Evolutionary conservation across 2,113 vertebrate species (phyloP).

Genomic region (Nyctibius bracteatus): DNA sequence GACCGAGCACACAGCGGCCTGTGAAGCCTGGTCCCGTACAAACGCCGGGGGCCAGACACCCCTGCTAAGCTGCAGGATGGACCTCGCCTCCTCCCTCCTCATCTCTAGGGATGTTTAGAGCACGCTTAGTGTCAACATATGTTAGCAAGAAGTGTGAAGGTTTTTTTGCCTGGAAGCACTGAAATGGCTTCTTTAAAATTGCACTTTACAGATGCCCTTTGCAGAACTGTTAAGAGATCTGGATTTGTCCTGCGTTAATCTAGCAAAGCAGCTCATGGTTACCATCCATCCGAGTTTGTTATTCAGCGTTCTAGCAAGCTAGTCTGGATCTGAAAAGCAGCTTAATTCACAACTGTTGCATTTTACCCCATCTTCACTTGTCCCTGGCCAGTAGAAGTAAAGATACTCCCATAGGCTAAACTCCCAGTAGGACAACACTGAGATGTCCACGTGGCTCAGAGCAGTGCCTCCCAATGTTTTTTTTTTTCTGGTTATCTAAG

Average conservation of each 20-base stretch:
- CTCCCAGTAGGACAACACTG: not conserved
- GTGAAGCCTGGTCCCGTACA: not conserved
- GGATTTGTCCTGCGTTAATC: not conserved
- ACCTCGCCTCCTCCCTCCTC: not conserved
- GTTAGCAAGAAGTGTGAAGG: not conserved
- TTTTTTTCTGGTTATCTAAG: not conserved
- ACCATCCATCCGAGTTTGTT: not conserved
- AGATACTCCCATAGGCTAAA: not conserved
- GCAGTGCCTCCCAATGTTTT: not conserved
- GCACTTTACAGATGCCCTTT: not conserved
- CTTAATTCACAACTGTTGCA: not conserved
- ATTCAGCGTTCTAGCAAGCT: not conserved
- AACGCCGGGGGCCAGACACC: not conserved
- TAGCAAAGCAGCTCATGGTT: not conserved
- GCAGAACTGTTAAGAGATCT: not conserved
- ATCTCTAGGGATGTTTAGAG: not conserved
- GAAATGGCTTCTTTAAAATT: not conserved
- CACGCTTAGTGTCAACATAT: not conserved
- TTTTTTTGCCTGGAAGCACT: not conserved
- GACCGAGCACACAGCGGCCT: not conserved
- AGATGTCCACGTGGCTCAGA: not conserved
- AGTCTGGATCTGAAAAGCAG: not conserved
- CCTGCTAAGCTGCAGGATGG: not conserved
- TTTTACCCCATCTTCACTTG: not conserved
- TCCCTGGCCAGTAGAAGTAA: not conserved